Evolutionary conservation across 2,797 vertebrate species (phyloP), one percentile per base, ranked within the genome.

Genomic region (Austrolebias charrua): DNA sequence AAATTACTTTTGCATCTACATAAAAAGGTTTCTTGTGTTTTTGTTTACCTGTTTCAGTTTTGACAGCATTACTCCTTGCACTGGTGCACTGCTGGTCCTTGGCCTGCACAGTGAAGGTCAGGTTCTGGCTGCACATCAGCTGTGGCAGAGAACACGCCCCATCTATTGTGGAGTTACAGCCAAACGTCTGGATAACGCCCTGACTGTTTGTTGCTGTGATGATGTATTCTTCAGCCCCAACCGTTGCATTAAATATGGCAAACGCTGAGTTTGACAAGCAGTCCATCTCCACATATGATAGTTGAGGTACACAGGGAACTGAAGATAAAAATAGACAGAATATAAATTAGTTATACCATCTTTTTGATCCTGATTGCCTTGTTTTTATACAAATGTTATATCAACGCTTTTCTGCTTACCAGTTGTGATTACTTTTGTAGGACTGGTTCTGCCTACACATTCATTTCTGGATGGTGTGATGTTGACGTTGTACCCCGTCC

Each of bases 261-360:
- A 88, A 92, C 45, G 86, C 90, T 0, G 87, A 87, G 66, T 91
- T 91, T 1, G 80, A 79, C 43, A 92, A 71, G 67, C 93, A 94
- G 82, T 93, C 90, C 2, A 93, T 86, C 69, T 92, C 89, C 55
- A 92, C 90, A 0, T 74, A 69, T 0, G 69, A 57, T 52, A 93
- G 60, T 10, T 11, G 45, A 18, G 93, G 90, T 4, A 73, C 43
- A 7, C 93, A 94, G n/a, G 92, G 92, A 50, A 75, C 93, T 93
- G 71, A 19, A 60, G n/a, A 58, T 4, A 24, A 59, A 1, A 24
- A 24, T 24, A 9, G 47, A 54, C 38, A 61, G 29, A 45, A 53
- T 11, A 20, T n/a, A 18, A 40, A 35, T 62, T 0, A 12, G 38
- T 10, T 28, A 10, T 40, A 40, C 11, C 38, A 40, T 40, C 11